These are phyloP conservation scores for Nemotelus pantherinus DNA, from an alignment of 2,888 invertebrate genomes.

Conservation along the genomic window DNA sequence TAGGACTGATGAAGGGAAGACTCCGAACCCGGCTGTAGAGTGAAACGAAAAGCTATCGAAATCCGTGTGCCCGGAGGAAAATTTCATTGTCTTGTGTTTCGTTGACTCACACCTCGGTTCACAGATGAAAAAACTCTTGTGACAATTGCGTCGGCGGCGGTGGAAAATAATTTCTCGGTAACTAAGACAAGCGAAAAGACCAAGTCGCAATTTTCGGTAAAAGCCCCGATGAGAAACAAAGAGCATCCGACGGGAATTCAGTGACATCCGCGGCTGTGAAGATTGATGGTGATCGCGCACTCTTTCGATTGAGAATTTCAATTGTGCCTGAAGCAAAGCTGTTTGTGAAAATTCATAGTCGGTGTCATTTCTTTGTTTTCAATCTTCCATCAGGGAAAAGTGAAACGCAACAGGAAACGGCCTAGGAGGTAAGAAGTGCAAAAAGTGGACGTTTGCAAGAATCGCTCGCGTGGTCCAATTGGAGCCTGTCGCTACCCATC, in stretches of 20 bases:
- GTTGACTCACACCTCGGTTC: conserved; percentile 27
- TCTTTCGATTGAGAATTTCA: not conserved
- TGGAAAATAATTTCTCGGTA: conserved; percentile 10
- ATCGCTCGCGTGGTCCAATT: too few species aligned
- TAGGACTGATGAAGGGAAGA: not conserved
- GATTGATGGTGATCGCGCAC: not conserved
- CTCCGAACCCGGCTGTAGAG: not conserved
- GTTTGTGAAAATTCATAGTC: not conserved
- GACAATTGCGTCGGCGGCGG: conserved; percentile 32
- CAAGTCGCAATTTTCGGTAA: conserved; percentile 28
- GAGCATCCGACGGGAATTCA: not conserved
- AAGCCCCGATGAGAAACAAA: not conserved
- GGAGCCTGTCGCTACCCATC: not conserved
- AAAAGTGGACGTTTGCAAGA: too few species aligned
- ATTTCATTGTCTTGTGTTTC: not conserved
- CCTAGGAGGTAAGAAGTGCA: too few species aligned
- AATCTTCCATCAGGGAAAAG: not conserved
- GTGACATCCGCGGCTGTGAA: not conserved
- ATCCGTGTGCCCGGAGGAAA: not conserved
- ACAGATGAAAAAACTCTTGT: conserved; percentile 16
- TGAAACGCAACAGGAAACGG: not conserved
- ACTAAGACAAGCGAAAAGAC: not conserved
- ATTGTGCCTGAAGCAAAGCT: not conserved
- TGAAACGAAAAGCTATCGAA: not conserved
- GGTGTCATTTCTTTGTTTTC: not conserved